phyloP scores from a whole-genome alignment of 2,888 invertebrate species.

The Zhuqinia jingwanae region DNA sequence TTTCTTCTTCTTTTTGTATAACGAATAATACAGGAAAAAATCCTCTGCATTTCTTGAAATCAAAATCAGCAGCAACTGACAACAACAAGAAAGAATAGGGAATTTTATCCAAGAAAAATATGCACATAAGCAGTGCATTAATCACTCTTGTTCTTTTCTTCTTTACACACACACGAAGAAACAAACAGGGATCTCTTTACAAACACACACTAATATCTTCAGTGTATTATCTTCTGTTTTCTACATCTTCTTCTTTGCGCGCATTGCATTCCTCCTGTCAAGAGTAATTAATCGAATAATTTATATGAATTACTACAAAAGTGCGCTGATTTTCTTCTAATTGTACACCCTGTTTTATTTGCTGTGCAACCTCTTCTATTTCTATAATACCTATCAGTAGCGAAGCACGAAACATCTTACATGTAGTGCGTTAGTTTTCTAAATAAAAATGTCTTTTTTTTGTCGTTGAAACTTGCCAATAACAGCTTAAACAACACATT shows the following conservation, averaged over 20 bases:
- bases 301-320: constrained; percentile 62
- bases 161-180: too few species aligned
- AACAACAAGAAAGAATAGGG: background rate
- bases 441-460: constrained; percentile 42
- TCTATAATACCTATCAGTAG: background rate
- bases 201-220: background rate
- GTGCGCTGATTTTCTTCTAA: constrained; percentile 62
- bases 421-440: background rate
- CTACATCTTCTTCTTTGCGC: background rate
- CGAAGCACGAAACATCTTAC: background rate
- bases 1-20: background rate
- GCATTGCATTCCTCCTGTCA: constrained; percentile 57
- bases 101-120: constrained; percentile 32
- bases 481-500: constrained; percentile 58
- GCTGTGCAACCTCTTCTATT: constrained; percentile 12
- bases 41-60: constrained; percentile 26
- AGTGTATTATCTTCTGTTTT: background rate
- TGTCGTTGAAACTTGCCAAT: constrained; percentile 31
- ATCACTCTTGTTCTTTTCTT: constrained; percentile 23
- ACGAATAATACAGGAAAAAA: constrained; percentile 6
- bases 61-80: constrained; percentile 26
- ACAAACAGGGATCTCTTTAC: constrained; percentile 14
- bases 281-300: constrained; percentile 62
- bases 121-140: constrained; percentile 48
- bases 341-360: constrained; percentile 54